A percentile compares a stretch with the other conserved stretches of the same genome.
phyloP scores from a whole-genome alignment of 1,140 invertebrate species.

The Halesus radiatus region DNA sequence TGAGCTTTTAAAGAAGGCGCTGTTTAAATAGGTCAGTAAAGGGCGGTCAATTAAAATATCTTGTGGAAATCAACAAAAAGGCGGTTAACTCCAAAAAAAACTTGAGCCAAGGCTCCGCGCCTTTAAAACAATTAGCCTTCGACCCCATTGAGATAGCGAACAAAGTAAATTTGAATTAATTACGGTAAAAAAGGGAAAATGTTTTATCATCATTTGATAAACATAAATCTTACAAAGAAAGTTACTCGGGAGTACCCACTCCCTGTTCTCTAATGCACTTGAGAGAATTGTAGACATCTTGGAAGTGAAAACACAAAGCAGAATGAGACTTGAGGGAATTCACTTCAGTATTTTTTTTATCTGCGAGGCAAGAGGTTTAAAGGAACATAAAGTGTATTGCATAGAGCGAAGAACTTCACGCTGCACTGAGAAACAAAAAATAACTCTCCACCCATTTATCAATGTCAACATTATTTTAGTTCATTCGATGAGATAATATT shows the following conservation, averaged over 20 bases:
- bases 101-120: too few species aligned
- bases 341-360: not conserved
- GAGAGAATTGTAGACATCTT: constrained; percentile 1
- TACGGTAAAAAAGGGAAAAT: not conserved
- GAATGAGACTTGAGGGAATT: constrained; percentile 11
- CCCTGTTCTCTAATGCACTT: not conserved
- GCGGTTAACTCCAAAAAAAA: too few species aligned
- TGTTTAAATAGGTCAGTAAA: too few species aligned
- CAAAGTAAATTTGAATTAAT: too few species aligned
- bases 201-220: not conserved
- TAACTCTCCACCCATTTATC: not conserved
- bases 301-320: not conserved
- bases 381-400: not conserved
- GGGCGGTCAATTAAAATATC: too few species aligned
- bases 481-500: not conserved
- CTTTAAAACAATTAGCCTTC: too few species aligned
- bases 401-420: not conserved
- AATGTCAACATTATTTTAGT: constrained; percentile 16
- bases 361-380: not conserved
- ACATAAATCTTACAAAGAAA: not conserved
- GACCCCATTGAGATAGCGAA: too few species aligned
- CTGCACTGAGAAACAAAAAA: not conserved
- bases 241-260: too few species aligned
- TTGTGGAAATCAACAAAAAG: too few species aligned
- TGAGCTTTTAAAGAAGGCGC: too few species aligned